Evolutionary conservation across 1,140 invertebrate species (phyloP).

Genomic region (Phthorimaea operculella): DNA sequence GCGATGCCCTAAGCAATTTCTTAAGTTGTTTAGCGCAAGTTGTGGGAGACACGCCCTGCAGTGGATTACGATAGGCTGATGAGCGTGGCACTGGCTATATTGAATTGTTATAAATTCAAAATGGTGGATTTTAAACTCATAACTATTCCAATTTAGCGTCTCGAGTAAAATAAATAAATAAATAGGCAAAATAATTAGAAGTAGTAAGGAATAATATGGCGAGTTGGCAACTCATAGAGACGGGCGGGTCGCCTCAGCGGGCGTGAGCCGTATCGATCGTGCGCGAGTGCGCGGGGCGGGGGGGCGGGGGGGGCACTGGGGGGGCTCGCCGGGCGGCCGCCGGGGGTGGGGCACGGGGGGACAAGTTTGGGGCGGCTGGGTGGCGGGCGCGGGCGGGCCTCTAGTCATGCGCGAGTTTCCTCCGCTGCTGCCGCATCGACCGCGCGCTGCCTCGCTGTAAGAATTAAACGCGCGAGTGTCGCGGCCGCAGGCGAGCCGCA

Average conservation of each 20-base stretch:
- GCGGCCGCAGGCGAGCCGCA: constrained; percentile 47
- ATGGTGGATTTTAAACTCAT: too few species aligned
- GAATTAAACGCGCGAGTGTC: constrained; percentile 51
- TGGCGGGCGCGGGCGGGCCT: constrained; percentile 3
- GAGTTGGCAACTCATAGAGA: too few species aligned
- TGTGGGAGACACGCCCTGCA: too few species aligned
- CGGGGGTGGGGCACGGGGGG: constrained; percentile 7
- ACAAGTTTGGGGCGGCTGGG: constrained; percentile 25
- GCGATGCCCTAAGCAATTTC: too few species aligned
- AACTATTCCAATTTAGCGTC: too few species aligned
- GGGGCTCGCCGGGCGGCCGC: constrained; percentile 27
- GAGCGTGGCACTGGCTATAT: too few species aligned
- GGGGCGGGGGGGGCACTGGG: constrained; percentile 19
- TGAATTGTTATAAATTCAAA: too few species aligned
- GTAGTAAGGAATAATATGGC: too few species aligned
- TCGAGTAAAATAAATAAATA: too few species aligned
- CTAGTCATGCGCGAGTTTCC: constrained; percentile 51
- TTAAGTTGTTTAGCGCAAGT: too few species aligned
- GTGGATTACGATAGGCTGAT: too few species aligned
- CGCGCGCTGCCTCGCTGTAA: constrained; percentile 30
- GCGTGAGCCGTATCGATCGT: constrained; percentile 39
- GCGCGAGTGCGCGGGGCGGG: constrained; percentile 35
- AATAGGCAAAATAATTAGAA: too few species aligned
- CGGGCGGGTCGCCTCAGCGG: constrained; percentile 38
- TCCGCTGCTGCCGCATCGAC: constrained; percentile 45